Evolutionary conservation across 2,888 invertebrate genomes (phyloP).

Genomic region (Helleia helle): DNA sequence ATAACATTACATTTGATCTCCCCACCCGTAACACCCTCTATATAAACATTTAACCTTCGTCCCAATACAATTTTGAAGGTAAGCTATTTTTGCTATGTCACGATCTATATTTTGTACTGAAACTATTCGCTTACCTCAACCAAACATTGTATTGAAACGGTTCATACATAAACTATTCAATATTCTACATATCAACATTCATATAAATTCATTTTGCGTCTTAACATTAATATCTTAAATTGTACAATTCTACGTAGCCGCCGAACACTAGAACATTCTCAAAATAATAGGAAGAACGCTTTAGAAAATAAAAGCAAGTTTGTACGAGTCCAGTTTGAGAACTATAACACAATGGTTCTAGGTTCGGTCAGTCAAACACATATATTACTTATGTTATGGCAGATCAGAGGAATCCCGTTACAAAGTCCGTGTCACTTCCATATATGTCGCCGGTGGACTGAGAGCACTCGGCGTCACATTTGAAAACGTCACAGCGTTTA

Average conservation of each 20-base stretch:
- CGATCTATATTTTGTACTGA: not conserved
- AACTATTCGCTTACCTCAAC: not conserved
- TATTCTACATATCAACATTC: constrained; percentile 16
- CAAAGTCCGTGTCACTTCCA: constrained; percentile 1
- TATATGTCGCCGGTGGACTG: not conserved
- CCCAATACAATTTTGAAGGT: constrained; percentile 5
- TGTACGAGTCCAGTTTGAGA: no score
- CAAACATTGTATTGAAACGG: constrained; percentile 2
- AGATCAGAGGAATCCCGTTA: constrained; percentile 9
- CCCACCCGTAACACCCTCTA: constrained; percentile 2
- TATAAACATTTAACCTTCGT: constrained; percentile 2
- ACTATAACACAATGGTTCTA: not conserved
- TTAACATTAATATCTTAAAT: constrained; percentile 2
- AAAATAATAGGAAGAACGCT: no score
- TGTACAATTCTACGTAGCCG: not conserved
- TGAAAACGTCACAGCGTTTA: not conserved
- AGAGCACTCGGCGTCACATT: not conserved
- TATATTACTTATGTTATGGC: constrained; percentile 7
- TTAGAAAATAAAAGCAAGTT: no score
- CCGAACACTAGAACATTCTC: not conserved
- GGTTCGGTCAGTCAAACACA: constrained; percentile 1
- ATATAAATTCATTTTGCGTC: constrained; percentile 11
- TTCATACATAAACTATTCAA: constrained; percentile 6
- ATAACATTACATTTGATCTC: constrained; percentile 1
- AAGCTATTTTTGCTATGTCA: no score